Base-by-base conservation (phyloP, 2,797 vertebrate genomes). In the Clamator glandarius region DNA sequence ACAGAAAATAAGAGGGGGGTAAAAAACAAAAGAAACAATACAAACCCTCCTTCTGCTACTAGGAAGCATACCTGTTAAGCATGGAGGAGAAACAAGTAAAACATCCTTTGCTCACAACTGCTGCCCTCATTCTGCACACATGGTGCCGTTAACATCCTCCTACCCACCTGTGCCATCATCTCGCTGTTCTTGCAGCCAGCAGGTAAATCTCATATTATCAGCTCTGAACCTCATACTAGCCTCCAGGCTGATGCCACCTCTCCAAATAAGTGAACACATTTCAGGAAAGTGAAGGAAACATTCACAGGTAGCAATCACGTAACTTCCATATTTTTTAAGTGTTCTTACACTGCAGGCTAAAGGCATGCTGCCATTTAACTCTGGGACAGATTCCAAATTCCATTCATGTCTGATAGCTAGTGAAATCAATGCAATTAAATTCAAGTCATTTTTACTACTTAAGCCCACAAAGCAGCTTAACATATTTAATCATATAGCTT, bases 381-480 rank as follows among this genome's bases (percentile, higher is more conserved):
- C 64, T 3, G 24, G 82, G 29, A 23, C 23, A 5, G 51, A 39
- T 62, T 54, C 48, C 35, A 62, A 66, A 91, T 93, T 88, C 67
- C n/a, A 36, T 58, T 91, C 21, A 0, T 57, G 73, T 42, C 51
- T 46, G 7, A 52, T 58, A 81, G 50, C 41, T 52, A 36, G 33
- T 0, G 10, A 57, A 90, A 93, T 88, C 73, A 86, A 72, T 39
- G 73, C 62, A 78, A 81, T 74, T 51, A 59, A 79, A 92, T 24
- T 52, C 59, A 64, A 92, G 66, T 64, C 16, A 42, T 77, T 93
- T 93, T 62, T 74, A 35, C 35, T 23, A 31, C 50, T 87, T 76
- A 86, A 91, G 51, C 46, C 51, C 69, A 50, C 68, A 78, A 84
- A 93, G 83, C 48, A 75, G 90, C 90, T 94, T 92, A 92, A 80